These are phyloP conservation scores for Semnopithecus entellus DNA, from an alignment of 2,113 vertebrate species.

Conservation along the genomic window DNA sequence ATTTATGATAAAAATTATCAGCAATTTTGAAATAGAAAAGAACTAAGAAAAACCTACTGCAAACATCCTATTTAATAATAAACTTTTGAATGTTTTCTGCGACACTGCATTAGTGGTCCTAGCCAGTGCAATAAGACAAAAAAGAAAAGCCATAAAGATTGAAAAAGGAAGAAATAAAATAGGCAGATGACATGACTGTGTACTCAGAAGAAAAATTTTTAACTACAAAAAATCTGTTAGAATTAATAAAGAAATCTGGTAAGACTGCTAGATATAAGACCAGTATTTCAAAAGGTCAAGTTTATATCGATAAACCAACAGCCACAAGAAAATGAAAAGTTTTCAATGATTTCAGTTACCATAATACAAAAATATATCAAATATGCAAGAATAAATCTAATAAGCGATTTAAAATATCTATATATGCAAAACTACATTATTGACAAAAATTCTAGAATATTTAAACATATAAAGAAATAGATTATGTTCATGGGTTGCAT, in stretches of 20 bases:
- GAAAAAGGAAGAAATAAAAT: background rate
- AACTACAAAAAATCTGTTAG: background rate
- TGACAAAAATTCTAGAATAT: background rate
- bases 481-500: background rate
- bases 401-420: background rate
- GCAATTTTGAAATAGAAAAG: background rate
- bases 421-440: background rate
- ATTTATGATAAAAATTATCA: background rate
- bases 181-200: background rate
- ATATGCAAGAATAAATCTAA: background rate
- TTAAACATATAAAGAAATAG: background rate
- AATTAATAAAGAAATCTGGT: background rate
- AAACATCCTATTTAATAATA: background rate
- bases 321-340: background rate
- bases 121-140: background rate
- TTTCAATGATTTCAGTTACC: background rate
- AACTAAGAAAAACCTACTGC: background rate
- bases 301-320: background rate
- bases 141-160: background rate
- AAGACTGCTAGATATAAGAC: background rate
- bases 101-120: background rate
- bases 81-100: background rate
- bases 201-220: background rate
- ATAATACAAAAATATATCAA: slow-evolving; percentile 24
- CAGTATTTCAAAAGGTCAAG: background rate